Evolutionary conservation across 2,113 vertebrate species (phyloP).

Genomic region (Donacobius atricapilla): DNA sequence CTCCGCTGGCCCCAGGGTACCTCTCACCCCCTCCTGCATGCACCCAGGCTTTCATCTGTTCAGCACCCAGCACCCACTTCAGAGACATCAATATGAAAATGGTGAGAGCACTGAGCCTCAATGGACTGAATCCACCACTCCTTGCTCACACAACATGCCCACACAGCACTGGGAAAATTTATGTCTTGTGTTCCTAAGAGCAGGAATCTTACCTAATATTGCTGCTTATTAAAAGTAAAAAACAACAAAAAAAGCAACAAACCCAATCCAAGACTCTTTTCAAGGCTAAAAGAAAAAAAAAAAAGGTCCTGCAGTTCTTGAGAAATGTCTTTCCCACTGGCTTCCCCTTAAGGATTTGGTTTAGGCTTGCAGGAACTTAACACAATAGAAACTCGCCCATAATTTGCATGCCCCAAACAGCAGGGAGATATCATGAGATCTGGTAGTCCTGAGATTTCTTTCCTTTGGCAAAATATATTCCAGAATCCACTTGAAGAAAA

Average conservation of each 20-base stretch:
- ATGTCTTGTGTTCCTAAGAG: background rate
- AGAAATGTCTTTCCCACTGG: slow-evolving; percentile 42
- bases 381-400: slow-evolving; percentile 25
- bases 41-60: background rate
- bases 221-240: background rate
- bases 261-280: background rate
- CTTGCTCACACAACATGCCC: background rate
- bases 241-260: background rate
- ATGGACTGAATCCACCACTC: background rate
- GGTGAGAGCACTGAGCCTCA: background rate
- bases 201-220: background rate
- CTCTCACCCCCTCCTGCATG: background rate
- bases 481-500: slow-evolving; percentile 31
- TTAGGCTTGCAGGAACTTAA: slow-evolving; percentile 53
- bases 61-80: background rate
- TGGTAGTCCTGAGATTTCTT: slow-evolving; percentile 28
- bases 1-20: fast-evolving
- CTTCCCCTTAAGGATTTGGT: slow-evolving; percentile 37
- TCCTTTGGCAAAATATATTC: slow-evolving; percentile 55
- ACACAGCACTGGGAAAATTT: background rate
- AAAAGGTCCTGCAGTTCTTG: background rate
- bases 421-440: slow-evolving; percentile 50
- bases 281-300: background rate
- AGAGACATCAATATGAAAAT: background rate
- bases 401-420: slow-evolving; percentile 58